Evolutionary conservation across 2,888 invertebrate genomes (phyloP).

Genomic region (Papilio elwesi): DNA sequence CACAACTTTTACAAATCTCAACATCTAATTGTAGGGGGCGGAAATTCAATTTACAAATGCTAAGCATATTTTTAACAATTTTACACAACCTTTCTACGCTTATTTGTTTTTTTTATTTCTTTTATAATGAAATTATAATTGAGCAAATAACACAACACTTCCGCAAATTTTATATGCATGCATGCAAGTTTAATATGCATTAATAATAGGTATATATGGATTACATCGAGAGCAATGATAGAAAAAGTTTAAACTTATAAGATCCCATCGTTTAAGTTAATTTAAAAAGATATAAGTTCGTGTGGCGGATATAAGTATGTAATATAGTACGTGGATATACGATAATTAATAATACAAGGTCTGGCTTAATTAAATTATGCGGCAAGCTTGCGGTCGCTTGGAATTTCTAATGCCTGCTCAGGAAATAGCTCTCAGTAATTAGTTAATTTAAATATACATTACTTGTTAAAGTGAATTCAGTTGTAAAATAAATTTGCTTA

Average conservation of each 20-base stretch:
- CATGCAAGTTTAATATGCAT: too few relatives aligned
- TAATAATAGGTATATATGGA: too few relatives aligned
- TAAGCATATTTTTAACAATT: too few relatives aligned
- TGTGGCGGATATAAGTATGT: slow-evolving; percentile 11
- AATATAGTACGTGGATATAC: slow-evolving; percentile 3
- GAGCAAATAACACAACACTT: too few relatives aligned
- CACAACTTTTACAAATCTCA: too few relatives aligned
- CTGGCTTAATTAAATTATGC: slow-evolving; percentile 33
- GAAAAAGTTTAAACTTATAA: background rate
- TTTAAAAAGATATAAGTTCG: background rate
- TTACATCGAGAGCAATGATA: background rate
- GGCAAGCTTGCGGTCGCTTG: slow-evolving; percentile 35
- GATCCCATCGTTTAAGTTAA: background rate
- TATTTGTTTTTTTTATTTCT: too few relatives aligned
- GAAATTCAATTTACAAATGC: too few relatives aligned
- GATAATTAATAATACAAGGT: slow-evolving; percentile 35
- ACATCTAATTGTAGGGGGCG: too few relatives aligned
- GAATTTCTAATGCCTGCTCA: slow-evolving; percentile 34
- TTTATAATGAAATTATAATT: too few relatives aligned
- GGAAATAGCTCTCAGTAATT: slow-evolving; percentile 30
- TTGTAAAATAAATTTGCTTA: too few relatives aligned
- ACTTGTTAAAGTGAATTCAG: background rate
- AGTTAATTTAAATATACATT: slow-evolving; percentile 23
- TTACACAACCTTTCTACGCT: too few relatives aligned
- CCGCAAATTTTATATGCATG: too few relatives aligned